Percentiles rank a stretch among this genome's conserved stretches.
These are phyloP conservation scores for Austrofundulus limnaeus DNA, from an alignment of 2,113 vertebrate genomes.

Conservation along the genomic window DNA sequence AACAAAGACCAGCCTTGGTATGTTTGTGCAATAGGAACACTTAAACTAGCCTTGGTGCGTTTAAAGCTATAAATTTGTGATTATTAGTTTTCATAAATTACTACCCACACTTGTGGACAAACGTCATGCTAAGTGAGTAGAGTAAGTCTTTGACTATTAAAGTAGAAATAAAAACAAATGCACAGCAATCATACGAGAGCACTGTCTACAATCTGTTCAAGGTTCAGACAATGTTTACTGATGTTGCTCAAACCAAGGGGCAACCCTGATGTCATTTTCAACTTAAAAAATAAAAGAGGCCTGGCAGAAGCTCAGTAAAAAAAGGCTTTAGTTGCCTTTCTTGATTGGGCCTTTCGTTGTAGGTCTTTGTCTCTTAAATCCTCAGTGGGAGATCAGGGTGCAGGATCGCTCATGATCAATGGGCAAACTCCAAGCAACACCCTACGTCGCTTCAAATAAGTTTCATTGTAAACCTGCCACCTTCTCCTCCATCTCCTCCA, in stretches of 20 bases:
- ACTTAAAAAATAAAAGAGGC: conserved; percentile 35
- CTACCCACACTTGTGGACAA: conserved; percentile 12
- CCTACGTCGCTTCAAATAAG: conserved; percentile 73
- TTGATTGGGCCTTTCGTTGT: conserved; percentile 1
- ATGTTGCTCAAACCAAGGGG: conserved; percentile 26
- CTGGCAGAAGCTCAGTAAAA: conserved; percentile 20
- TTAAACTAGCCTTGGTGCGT: conserved; percentile 34
- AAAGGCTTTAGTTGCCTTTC: conserved; percentile 11
- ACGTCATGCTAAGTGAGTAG: background rate
- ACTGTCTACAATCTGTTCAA: conserved; percentile 19
- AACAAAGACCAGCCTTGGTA: conserved; percentile 38
- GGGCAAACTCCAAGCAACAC: background rate
- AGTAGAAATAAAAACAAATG: background rate
- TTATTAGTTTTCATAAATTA: conserved; percentile 3
- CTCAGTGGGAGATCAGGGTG: background rate
- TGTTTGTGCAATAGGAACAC: conserved; percentile 19
- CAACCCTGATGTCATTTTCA: conserved; percentile 31
- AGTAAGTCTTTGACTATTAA: conserved; percentile 14
- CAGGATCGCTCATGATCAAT: conserved; percentile 23
- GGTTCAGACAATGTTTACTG: conserved; percentile 37
- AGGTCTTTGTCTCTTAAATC: conserved; percentile 8
- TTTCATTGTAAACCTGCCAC: conserved; percentile 81
- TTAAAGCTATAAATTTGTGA: conserved; percentile 19
- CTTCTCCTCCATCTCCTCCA: conserved; percentile 74
- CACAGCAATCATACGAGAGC: conserved; percentile 6